These are phyloP conservation scores for Anarrhichthys ocellatus DNA, from an alignment of 2,113 vertebrate species.

Conservation along the genomic window DNA sequence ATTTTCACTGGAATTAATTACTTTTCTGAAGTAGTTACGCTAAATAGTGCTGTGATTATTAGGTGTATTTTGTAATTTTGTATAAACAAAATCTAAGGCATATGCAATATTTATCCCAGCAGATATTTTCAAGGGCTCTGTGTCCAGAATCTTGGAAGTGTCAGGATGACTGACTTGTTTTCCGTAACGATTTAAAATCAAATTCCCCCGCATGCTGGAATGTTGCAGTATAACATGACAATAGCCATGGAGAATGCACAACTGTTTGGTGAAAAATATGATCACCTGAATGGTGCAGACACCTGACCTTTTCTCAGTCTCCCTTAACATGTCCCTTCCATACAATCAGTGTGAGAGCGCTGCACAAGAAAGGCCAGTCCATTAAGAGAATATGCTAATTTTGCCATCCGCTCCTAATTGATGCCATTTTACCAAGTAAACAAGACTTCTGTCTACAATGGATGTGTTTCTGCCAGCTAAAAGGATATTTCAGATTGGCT, in stretches of 20 bases:
- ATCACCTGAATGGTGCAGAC: conserved; percentile 86
- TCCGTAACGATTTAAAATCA: conserved; percentile 52
- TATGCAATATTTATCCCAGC: conserved; percentile 25
- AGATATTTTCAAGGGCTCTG: background rate
- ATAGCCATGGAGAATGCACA: conserved; percentile 84
- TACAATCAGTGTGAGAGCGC: conserved; percentile 81
- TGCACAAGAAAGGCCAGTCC: conserved; percentile 87
- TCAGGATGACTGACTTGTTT: conserved; percentile 71
- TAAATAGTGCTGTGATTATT: background rate
- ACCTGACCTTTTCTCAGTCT: conserved; percentile 88
- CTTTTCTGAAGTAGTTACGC: background rate
- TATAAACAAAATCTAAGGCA: background rate
- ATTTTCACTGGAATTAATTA: background rate
- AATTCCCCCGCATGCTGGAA: conserved; percentile 53
- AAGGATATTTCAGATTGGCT: conserved; percentile 84
- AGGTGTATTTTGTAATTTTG: background rate
- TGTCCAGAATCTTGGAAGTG: conserved; percentile 31
- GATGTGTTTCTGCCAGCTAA: conserved; percentile 85
- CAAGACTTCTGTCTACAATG: conserved; percentile 85
- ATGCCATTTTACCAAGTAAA: conserved; percentile 90
- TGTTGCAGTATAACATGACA: conserved; percentile 81
- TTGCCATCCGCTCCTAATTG: conserved; percentile 87
- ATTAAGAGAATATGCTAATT: conserved; percentile 91
- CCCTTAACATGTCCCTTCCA: conserved; percentile 87
- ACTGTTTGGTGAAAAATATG: conserved; percentile 87